These are phyloP conservation scores for Laticauda colubrina DNA, from an alignment of 2,113 vertebrate species.

Conservation along the genomic window DNA sequence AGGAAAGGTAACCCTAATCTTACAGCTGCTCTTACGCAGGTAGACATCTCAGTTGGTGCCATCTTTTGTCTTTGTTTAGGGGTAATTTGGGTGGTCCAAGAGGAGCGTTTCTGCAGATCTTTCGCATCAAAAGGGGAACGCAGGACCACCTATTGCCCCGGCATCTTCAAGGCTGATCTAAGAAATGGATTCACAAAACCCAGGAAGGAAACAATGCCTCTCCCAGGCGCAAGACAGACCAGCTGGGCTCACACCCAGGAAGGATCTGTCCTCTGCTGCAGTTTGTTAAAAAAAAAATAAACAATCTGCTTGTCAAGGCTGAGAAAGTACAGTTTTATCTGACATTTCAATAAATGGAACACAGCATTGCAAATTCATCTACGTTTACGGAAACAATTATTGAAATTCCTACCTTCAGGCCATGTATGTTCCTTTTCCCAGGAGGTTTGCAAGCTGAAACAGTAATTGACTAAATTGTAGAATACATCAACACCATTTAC, in stretches of 20 bases:
- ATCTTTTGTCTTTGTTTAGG: neutral
- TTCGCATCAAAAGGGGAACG: neutral
- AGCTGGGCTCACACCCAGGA: constrained; percentile 42
- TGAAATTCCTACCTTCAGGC: constrained; percentile 99
- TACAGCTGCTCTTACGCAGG: constrained; percentile 6
- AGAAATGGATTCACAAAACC: constrained; percentile 50
- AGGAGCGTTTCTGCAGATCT: neutral
- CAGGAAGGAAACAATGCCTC: constrained; percentile 22
- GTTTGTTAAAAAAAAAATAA: neutral
- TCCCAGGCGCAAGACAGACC: neutral
- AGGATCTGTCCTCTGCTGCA: constrained; percentile 26
- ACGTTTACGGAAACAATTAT: constrained; percentile 99
- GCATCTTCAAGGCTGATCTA: neutral
- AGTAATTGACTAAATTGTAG: constrained; percentile 99
- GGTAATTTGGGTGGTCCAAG: neutral
- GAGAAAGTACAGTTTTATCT: constrained; percentile 88
- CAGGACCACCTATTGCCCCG: neutral
- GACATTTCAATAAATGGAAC: constrained; percentile 99
- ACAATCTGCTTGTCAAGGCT: constrained; percentile 73
- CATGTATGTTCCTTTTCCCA: constrained; percentile 99
- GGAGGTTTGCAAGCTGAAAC: constrained; percentile 99
- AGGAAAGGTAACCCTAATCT: neutral
- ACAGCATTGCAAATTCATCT: constrained; percentile 97
- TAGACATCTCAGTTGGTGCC: constrained; percentile 23
- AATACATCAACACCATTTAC: constrained; percentile 97